Conservation (phyloP, 1,140 invertebrate genomes). For the Hycleus phaleratus region DNA sequence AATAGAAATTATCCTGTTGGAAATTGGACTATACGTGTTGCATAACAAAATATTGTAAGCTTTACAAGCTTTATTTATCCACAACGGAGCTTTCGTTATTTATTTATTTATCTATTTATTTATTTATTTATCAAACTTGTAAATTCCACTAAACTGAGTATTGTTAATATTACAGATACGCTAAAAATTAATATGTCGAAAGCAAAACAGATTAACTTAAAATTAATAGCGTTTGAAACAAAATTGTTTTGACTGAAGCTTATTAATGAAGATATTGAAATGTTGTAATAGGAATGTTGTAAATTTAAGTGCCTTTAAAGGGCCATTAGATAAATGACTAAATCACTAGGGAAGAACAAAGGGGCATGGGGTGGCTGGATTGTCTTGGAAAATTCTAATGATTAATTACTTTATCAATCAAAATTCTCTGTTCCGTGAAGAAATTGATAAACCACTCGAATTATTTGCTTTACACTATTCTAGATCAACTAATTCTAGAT, state of each 20-base stretch:
- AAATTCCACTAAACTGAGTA: too few species aligned
- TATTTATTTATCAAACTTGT: too few species aligned
- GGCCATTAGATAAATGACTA: conserved; percentile 15
- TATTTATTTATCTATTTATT: too few species aligned
- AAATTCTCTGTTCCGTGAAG: conserved; percentile 6
- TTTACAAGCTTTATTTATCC: too few species aligned
- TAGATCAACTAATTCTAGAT: too few species aligned
- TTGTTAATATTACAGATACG: too few species aligned
- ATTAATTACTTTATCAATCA: conserved; percentile 19
- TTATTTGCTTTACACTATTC: background rate
- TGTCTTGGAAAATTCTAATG: conserved; percentile 13
- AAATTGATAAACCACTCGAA: conserved; percentile 3
- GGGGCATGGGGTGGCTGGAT: background rate
- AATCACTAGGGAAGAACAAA: conserved; percentile 14
- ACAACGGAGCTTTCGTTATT: too few species aligned
- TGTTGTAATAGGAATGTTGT: conserved; percentile 15
- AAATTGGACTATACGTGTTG: too few species aligned
- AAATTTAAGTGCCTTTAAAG: conserved; percentile 15
- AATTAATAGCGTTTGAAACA: conserved; percentile 9
- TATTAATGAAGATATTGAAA: conserved; percentile 13
- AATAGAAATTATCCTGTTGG: too few species aligned
- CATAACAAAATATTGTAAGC: too few species aligned
- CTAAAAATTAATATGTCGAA: conserved; percentile 5
- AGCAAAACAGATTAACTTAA: conserved; percentile 10
- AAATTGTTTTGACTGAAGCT: conserved; percentile 16